Conservation (phyloP, 2,797 vertebrate species). For the Carcharodon carcharias region DNA sequence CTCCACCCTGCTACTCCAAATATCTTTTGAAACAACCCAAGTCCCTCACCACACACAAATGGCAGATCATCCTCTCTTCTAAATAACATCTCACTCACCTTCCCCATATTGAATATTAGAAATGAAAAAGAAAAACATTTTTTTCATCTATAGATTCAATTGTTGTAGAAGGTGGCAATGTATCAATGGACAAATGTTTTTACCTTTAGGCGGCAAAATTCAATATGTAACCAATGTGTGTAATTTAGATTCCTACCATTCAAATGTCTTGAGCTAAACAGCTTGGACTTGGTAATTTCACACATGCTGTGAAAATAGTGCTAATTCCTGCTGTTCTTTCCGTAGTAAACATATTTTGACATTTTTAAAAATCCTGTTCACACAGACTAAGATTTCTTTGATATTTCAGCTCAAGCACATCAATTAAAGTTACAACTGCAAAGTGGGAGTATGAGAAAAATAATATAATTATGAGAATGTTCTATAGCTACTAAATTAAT, state of each 20-base stretch:
- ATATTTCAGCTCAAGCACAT: background rate
- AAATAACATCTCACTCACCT: background rate
- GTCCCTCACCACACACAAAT: background rate
- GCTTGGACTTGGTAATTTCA: background rate
- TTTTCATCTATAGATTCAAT: background rate
- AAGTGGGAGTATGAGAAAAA: background rate
- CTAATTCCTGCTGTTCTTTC: background rate
- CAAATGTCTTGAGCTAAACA: background rate
- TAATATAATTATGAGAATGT: background rate
- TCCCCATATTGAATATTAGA: background rate
- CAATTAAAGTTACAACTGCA: slow-evolving; percentile 16
- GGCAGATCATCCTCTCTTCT: no score
- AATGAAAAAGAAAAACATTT: background rate
- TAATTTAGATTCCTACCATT: background rate
- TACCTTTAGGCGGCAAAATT: background rate
- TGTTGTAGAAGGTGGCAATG: background rate
- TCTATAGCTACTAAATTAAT: background rate
- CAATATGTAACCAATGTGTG: background rate
- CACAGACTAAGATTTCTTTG: background rate
- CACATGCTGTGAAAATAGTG: background rate
- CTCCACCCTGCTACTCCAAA: background rate
- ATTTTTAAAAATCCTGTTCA: background rate
- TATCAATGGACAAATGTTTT: background rate
- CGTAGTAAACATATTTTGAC: slow-evolving; percentile 4
- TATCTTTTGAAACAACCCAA: background rate